Evolutionary conservation across 2,113 vertebrate genomes (phyloP), one percentile per base, ranked within the genome.

Genomic region (Speoplatyrhinus poulsoni): DNA sequence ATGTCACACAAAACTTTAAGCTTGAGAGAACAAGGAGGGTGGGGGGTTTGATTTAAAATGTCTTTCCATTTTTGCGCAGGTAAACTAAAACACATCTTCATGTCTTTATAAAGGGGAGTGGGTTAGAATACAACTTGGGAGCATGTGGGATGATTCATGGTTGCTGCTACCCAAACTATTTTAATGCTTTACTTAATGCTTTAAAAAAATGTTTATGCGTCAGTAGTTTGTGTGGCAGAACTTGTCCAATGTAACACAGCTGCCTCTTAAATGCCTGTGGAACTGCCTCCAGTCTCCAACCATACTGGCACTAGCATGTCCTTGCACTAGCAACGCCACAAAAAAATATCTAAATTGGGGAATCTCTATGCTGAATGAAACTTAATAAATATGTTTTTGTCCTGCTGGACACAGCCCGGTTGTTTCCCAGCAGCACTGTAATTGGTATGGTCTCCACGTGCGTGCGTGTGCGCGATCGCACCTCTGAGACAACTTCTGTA

Each of bases 371-470:
- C 60, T 67, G 12, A 47, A 69, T 15, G 57, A 69, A 53, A 52
- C 3, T 9, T 11, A 26, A 65, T 76, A 66, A 72, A 64, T 59
- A 50, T 61, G 71, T 58, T 69, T 81, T 50, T 64, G 70, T 55
- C 60, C 1, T 19, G n/a, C 46, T 19, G 46, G n/a, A 46, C 11
- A 16, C 46, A 12, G 46, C 61, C 54, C 6, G 65, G 36, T 66
- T 68, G 60, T 70, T 69, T 60, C 49, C 73, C 77, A 56, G 82
- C 59, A 48, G 61, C 57, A 74, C 82, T 82, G 67, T 79, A 60
- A 54, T 41, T 55, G 59, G 70, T 17, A 13, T 26, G 26, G 62
- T 61, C 66, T 81, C 65, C 67, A 17, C 52, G 73, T 66, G 73
- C 55, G 60, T 61, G 59, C 3, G 13, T 70, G 75, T 19, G 11